phyloP scores from a whole-genome alignment of 2,797 vertebrate species.

The Melopsittacus undulatus region DNA sequence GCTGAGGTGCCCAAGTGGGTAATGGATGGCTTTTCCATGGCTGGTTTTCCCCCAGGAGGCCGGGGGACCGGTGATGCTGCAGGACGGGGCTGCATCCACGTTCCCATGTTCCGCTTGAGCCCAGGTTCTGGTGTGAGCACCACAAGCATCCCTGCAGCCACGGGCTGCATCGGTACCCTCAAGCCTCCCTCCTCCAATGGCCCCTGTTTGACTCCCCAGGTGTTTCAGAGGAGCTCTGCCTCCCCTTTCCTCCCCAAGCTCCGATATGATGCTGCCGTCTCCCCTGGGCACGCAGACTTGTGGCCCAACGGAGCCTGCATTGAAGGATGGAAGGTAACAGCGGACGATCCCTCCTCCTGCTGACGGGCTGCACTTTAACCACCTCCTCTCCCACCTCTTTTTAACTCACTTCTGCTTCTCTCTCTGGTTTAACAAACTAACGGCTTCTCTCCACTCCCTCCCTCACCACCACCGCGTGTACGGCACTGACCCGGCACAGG shows the following conservation, averaged over 20 bases:
- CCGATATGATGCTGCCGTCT: conserved; percentile 66
- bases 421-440: conserved; percentile 59
- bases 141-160: not conserved
- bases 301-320: conserved; percentile 72
- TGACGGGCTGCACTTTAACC: conserved; percentile 53
- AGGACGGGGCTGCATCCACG: fast-evolving
- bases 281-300: conserved; percentile 56
- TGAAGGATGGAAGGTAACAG: conserved; percentile 85
- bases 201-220: conserved; percentile 80
- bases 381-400: conserved; percentile 23
- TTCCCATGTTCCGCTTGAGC: fast-evolving
- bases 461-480: not conserved
- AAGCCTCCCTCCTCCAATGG: conserved; percentile 7
- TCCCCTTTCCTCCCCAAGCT: conserved; percentile 75
- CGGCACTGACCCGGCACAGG: not conserved
- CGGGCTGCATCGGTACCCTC: fast-evolving
- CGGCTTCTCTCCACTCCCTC: conserved; percentile 2
- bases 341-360: conserved; percentile 35
- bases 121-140: fast-evolving
- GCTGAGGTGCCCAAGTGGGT: not conserved
- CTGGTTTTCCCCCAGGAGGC: not conserved
- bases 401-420: not conserved
- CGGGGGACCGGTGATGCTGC: fast-evolving
- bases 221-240: conserved; percentile 81
- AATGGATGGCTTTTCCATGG: not conserved